Evolutionary conservation across 2,888 invertebrate genomes (phyloP).

Genomic region (Andrena trimmerana): DNA sequence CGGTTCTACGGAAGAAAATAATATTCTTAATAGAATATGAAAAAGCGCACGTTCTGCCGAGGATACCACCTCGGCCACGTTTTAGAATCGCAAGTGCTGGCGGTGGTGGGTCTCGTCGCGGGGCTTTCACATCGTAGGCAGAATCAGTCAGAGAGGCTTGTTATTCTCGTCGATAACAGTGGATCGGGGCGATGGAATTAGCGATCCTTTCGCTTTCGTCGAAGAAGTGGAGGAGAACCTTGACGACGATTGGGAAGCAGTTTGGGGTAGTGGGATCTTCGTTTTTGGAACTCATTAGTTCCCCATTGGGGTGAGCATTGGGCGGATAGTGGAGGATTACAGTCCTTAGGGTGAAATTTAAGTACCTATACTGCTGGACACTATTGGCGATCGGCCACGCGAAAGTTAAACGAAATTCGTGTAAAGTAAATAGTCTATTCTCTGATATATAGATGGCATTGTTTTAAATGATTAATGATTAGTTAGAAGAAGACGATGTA

Average conservation of each 20-base stretch:
- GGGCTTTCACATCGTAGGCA: not conserved
- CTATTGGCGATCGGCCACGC: too few relatives aligned
- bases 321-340: not conserved
- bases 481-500: too few relatives aligned
- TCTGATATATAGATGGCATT: too few relatives aligned
- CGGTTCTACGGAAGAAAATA: constrained; percentile 64
- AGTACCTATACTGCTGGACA: too few relatives aligned
- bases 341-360: too few relatives aligned
- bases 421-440: too few relatives aligned
- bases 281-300: not conserved
- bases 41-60: constrained; percentile 39
- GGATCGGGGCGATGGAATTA: constrained; percentile 42
- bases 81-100: constrained; percentile 45
- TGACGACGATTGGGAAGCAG: not conserved
- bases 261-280: not conserved
- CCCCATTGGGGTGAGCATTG: not conserved
- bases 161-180: constrained; percentile 43
- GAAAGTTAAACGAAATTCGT: too few relatives aligned
- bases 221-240: not conserved
- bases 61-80: constrained; percentile 11
- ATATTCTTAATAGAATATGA: constrained; percentile 64
- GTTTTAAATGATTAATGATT: too few relatives aligned
- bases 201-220: constrained; percentile 29
- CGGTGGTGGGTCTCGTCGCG: not conserved
- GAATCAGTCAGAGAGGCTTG: constrained; percentile 28